A percentile compares a stretch with the other conserved stretches of the same genome.
These are phyloP conservation scores for Tyria jacobaeae DNA, from an alignment of 2,888 invertebrate genomes.

Conservation along the genomic window DNA sequence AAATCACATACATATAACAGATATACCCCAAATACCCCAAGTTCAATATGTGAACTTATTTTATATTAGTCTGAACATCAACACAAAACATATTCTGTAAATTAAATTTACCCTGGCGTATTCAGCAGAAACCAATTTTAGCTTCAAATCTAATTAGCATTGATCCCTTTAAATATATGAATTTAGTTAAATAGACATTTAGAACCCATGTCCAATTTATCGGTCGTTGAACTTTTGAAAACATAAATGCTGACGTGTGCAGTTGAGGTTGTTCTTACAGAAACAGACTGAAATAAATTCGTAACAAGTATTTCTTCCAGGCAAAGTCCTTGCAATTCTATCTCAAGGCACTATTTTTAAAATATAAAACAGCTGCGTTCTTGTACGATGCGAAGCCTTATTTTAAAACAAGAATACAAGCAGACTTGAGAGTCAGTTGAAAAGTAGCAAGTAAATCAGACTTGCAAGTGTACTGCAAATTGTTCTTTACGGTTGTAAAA, in stretches of 20 bases:
- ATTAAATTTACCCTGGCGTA: neutral
- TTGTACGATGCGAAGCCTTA: slow-evolving; percentile 26
- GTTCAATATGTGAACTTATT: too few species aligned
- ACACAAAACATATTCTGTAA: neutral
- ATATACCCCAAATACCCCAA: too few species aligned
- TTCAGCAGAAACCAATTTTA: neutral
- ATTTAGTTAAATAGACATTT: too few species aligned
- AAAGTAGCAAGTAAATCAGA: neutral
- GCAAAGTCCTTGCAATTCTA: neutral
- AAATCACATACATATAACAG: too few species aligned
- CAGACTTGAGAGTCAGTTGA: slow-evolving; percentile 25
- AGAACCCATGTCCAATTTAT: neutral
- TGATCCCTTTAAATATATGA: too few species aligned
- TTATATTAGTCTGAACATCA: neutral
- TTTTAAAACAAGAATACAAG: slow-evolving; percentile 82
- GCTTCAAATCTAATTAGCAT: neutral
- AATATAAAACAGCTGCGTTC: slow-evolving; percentile 37
- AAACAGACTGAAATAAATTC: neutral
- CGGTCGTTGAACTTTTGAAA: neutral
- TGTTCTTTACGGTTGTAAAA: neutral
- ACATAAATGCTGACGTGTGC: neutral
- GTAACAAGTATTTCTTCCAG: neutral
- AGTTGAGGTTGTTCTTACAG: neutral
- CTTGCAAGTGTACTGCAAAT: neutral
- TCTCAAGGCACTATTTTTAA: slow-evolving; percentile 4